Evolutionary conservation across 2,888 invertebrate species (phyloP).

Genomic region (Deroplatys truncata): DNA sequence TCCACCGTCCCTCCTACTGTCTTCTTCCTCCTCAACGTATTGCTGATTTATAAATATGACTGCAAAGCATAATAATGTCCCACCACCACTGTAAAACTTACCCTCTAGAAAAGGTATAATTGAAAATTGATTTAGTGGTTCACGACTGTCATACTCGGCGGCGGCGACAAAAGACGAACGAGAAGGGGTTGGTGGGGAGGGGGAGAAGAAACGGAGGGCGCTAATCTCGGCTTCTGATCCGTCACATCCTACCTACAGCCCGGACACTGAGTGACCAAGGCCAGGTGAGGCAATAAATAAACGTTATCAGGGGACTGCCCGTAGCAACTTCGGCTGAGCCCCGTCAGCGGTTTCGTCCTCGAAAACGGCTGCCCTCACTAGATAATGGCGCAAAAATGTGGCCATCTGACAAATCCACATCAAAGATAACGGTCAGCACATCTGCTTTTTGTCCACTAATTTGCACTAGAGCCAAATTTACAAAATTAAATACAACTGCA

Average conservation of each 20-base stretch:
- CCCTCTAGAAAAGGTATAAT: slow-evolving; percentile 41
- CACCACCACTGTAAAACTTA: slow-evolving; percentile 26
- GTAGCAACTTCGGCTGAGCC: not conserved
- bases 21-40: slow-evolving; percentile 41
- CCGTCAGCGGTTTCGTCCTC: not conserved
- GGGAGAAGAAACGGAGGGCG: not conserved
- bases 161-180: not conserved
- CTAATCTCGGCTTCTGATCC: not conserved
- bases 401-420: not conserved
- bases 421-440: not conserved
- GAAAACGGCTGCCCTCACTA: not conserved
- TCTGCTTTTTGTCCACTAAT: not conserved
- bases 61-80: slow-evolving; percentile 44
- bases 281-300: not conserved
- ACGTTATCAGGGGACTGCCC: not conserved
- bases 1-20: slow-evolving; percentile 42
- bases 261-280: not conserved
- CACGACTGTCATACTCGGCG: slow-evolving; percentile 42
- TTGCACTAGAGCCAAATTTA: not conserved
- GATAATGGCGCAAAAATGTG: not conserved
- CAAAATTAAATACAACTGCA: too few relatives aligned
- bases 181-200: not conserved
- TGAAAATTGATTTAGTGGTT: slow-evolving; percentile 51
- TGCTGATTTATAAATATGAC: slow-evolving; percentile 51
- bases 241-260: not conserved